These are phyloP conservation scores for Cyanoramphus novaezelandiae DNA, from an alignment of 2,113 vertebrate species.

Conservation along the genomic window DNA sequence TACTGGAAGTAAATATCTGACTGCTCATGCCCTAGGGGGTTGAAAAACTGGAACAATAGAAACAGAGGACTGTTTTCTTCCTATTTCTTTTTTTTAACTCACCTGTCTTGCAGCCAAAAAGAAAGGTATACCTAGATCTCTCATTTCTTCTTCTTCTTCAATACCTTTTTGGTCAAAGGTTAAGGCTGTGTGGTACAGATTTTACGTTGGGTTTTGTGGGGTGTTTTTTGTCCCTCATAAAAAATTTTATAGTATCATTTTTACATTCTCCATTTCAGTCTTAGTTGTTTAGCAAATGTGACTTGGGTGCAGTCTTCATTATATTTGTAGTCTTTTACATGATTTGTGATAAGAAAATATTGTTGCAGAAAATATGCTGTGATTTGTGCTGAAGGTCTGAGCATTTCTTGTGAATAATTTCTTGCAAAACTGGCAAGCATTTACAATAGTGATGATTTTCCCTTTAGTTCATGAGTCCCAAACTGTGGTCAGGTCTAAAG, in stretches of 20 bases:
- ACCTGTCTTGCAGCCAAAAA: background rate
- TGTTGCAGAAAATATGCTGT: background rate
- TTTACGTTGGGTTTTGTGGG: fast-evolving
- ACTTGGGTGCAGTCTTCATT: background rate
- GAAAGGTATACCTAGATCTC: background rate
- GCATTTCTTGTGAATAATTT: background rate
- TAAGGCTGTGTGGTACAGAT: background rate
- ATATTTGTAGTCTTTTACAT: background rate
- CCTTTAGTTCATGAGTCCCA: background rate
- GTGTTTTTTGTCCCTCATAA: fast-evolving
- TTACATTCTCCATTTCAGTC: background rate
- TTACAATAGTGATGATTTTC: background rate
- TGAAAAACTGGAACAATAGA: background rate
- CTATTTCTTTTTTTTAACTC: background rate
- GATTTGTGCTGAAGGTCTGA: background rate
- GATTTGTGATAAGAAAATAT: background rate
- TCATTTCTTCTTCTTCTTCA: background rate
- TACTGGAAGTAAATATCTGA: background rate
- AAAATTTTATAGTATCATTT: background rate
- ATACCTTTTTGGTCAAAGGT: background rate
- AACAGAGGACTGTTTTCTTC: background rate
- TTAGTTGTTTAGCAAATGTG: background rate
- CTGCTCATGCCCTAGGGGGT: background rate
- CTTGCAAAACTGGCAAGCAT: background rate
- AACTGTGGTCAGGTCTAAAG: background rate